Percentiles rank a stretch among this genome's conserved stretches.
Conservation (phyloP, 1,140 invertebrate species). For the Dinothrombium tinctorium region DNA sequence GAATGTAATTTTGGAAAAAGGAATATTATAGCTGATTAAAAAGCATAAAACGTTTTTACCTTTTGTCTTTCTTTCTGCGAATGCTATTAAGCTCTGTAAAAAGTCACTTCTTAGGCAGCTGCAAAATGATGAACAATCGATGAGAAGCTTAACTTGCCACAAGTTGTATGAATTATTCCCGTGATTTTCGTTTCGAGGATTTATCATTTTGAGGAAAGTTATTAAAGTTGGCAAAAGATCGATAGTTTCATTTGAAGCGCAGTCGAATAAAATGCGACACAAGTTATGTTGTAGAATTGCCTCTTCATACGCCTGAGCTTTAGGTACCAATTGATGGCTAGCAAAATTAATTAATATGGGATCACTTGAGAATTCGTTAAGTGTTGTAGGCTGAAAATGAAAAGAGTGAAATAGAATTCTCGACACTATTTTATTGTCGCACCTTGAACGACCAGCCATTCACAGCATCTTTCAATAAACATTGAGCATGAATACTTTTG, state of each 20-base stretch:
- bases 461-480: slow-evolving; percentile 48
- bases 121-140: neutral
- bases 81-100: neutral
- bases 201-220: slow-evolving; percentile 3
- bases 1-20: neutral
- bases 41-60: too few species aligned
- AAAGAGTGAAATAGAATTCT: neutral
- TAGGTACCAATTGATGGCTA: slow-evolving; percentile 30
- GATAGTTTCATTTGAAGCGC: slow-evolving; percentile 57
- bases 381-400: slow-evolving; percentile 17
- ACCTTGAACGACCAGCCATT: slow-evolving; percentile 35
- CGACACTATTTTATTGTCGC: neutral
- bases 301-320: slow-evolving; percentile 14
- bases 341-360: slow-evolving; percentile 28
- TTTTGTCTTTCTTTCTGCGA: neutral
- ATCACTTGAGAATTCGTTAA: slow-evolving; percentile 29
- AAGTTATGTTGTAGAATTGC: slow-evolving; percentile 32
- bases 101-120: neutral
- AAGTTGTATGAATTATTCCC: neutral
- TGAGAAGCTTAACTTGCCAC: neutral
- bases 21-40: too few species aligned
- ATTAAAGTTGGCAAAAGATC: slow-evolving; percentile 37
- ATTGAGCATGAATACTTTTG: slow-evolving; percentile 45
- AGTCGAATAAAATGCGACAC: slow-evolving; percentile 54
- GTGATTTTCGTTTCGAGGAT: neutral